A percentile compares a stretch with the other conserved stretches of the same genome.
phyloP scores from a whole-genome alignment of 1,140 invertebrate species.

The Panagrolaimus sp. region DNA sequence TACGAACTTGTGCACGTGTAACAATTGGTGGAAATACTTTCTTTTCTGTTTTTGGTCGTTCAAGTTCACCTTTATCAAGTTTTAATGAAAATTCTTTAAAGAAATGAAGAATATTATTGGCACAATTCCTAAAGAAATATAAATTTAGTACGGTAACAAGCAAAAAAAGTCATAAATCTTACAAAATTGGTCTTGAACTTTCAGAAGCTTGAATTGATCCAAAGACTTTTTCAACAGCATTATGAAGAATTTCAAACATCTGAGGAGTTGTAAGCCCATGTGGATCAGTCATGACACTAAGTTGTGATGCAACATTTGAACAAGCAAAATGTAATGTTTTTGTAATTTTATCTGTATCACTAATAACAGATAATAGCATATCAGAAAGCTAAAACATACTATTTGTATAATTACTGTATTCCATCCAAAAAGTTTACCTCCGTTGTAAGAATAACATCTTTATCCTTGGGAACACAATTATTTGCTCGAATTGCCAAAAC shows the following conservation, averaged over 20 bases:
- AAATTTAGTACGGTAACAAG: neutral
- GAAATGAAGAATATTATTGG: neutral
- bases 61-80: neutral
- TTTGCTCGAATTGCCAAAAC: neutral
- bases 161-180: neutral
- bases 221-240: slow-evolving; percentile 1
- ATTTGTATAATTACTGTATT: neutral
- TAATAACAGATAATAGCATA: neutral
- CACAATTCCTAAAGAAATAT: neutral
- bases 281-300: neutral
- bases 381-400: neutral
- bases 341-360: neutral
- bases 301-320: neutral
- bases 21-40: slow-evolving; percentile 31
- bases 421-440: neutral
- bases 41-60: neutral
- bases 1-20: slow-evolving; percentile 48
- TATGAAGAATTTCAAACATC: slow-evolving; percentile 1
- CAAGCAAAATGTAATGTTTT: neutral
- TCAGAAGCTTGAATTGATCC: neutral
- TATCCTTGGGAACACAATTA: neutral
- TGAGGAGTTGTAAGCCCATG: neutral
- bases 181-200: neutral
- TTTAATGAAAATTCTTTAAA: neutral
- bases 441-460: neutral